These are phyloP conservation scores for Agrypnus murinus DNA, from an alignment of 2,888 invertebrate genomes.

Conservation along the genomic window DNA sequence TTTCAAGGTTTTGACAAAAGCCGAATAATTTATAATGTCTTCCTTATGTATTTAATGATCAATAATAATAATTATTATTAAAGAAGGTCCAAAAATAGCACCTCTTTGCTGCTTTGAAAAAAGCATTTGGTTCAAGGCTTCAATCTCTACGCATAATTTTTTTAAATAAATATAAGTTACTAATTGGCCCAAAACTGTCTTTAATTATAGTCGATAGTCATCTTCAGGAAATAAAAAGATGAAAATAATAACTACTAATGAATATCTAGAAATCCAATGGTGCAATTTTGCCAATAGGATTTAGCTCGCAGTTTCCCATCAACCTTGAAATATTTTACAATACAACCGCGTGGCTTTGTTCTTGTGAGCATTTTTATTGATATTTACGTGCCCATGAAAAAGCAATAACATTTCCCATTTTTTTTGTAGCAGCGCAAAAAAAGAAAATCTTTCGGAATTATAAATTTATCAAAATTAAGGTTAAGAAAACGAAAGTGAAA, in stretches of 20 bases:
- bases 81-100: too few species aligned
- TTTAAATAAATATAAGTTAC: too few species aligned
- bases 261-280: too few species aligned
- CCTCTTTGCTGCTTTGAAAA: too few species aligned
- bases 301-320: background rate
- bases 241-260: too few species aligned
- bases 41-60: too few species aligned
- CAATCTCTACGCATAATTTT: too few species aligned
- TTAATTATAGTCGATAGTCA: slow-evolving; percentile 12
- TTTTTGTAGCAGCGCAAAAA: slow-evolving; percentile 22
- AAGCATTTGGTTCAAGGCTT: too few species aligned
- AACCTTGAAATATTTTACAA: slow-evolving; percentile 19
- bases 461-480: slow-evolving; percentile 21
- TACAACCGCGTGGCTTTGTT: background rate
- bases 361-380: background rate
- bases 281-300: background rate
- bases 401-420: slow-evolving; percentile 4
- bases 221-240: too few species aligned
- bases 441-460: background rate
- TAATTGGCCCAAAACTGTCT: slow-evolving; percentile 1
- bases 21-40: too few species aligned
- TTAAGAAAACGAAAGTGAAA: slow-evolving; percentile 39
- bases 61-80: too few species aligned
- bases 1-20: too few species aligned
- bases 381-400: slow-evolving; percentile 20